A percentile compares a stretch with the other conserved stretches of the same genome.
Evolutionary conservation across 2,888 invertebrate genomes (phyloP).

Genomic region (Nephrotoma flavescens): DNA sequence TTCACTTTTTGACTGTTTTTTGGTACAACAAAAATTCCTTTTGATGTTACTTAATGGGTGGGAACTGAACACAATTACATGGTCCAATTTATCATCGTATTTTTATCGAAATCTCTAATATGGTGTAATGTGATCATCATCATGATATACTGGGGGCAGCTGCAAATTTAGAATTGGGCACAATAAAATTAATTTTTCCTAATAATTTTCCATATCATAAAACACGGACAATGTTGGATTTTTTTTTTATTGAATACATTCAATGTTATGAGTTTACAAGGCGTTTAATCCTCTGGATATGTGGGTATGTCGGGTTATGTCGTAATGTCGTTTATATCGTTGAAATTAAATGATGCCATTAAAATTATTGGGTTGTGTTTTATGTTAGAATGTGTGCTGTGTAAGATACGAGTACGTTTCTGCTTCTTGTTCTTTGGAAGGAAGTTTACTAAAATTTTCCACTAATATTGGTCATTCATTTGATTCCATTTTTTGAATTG

Average conservation of each 20-base stretch:
- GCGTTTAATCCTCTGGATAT: not conserved
- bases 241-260: not conserved
- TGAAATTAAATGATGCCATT: not conserved
- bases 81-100: not conserved
- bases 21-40: not conserved
- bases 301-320: not conserved
- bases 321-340: not conserved
- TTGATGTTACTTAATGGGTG: not conserved
- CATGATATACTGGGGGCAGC: not conserved
- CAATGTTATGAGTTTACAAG: not conserved
- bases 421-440: too few relatives aligned
- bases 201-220: not conserved
- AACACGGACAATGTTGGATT: not conserved
- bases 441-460: too few relatives aligned
- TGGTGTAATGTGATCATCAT: not conserved
- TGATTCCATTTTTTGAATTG: too few relatives aligned
- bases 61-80: not conserved
- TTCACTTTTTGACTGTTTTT: not conserved
- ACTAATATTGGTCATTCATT: too few relatives aligned
- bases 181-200: not conserved
- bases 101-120: not conserved
- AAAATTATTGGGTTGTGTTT: not conserved
- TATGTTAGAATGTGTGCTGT: too few relatives aligned
- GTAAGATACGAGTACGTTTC: too few relatives aligned
- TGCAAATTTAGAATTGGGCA: not conserved